phyloP scores from a whole-genome alignment of 2,888 invertebrate genomes.

The Asteroscopus sphinx region DNA sequence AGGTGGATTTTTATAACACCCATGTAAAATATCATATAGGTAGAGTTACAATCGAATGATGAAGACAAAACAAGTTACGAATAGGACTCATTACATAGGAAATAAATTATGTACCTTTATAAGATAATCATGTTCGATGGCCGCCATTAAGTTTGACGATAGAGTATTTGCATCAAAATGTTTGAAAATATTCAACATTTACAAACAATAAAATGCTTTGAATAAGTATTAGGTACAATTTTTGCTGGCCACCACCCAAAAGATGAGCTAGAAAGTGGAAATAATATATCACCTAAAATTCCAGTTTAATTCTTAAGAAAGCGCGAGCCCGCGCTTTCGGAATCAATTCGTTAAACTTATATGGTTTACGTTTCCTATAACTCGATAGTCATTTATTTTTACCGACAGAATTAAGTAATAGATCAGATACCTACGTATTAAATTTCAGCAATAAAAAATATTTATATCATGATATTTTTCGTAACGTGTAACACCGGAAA shows the following conservation, averaged over 20 bases:
- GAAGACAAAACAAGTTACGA: slow-evolving; percentile 42
- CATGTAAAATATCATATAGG: slow-evolving; percentile 41
- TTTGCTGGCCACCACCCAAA: slow-evolving; percentile 67
- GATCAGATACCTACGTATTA: slow-evolving; percentile 5
- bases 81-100: slow-evolving; percentile 34
- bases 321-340: no score
- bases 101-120: slow-evolving; percentile 40
- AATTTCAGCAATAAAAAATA: neutral
- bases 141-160: slow-evolving; percentile 32
- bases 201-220: slow-evolving; percentile 18
- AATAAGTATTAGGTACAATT: slow-evolving; percentile 51
- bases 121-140: slow-evolving; percentile 44
- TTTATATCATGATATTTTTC: no score
- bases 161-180: slow-evolving; percentile 20
- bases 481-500: no score
- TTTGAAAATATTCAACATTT: slow-evolving; percentile 16
- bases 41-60: slow-evolving; percentile 32
- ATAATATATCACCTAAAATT: slow-evolving; percentile 47
- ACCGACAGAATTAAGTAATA: no score
- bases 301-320: slow-evolving; percentile 17
- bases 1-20: slow-evolving; percentile 48
- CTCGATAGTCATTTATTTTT: no score
- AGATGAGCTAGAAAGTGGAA: slow-evolving; percentile 53
- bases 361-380: no score
- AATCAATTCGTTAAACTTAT: no score